Evolutionary conservation across 2,113 vertebrate genomes (phyloP).

Genomic region (Eudorcas thomsonii): DNA sequence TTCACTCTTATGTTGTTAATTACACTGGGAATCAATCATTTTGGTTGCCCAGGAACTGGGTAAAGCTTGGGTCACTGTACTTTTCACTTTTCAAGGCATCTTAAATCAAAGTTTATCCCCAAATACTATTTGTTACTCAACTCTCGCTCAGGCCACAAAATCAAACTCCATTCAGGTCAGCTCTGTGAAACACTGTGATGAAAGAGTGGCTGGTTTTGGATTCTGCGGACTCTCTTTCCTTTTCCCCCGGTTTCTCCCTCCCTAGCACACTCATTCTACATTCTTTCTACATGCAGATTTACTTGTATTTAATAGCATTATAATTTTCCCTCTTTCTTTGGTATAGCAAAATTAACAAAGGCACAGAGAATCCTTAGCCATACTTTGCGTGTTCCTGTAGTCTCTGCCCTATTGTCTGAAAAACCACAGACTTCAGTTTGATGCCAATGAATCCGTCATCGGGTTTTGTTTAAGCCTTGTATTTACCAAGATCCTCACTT

Average conservation of each 20-base stretch:
- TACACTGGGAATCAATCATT: not conserved
- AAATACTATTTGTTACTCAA: not conserved
- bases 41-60: not conserved
- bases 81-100: not conserved
- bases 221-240: not conserved
- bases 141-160: not conserved
- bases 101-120: not conserved
- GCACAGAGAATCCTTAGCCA: not conserved
- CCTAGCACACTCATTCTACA: not conserved
- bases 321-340: not conserved
- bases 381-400: not conserved
- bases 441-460: conserved; percentile 32
- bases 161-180: not conserved
- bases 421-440: conserved; percentile 47
- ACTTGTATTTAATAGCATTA: not conserved
- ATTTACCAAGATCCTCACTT: conserved; percentile 58
- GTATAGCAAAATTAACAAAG: not conserved
- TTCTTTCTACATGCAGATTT: not conserved
- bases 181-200: not conserved
- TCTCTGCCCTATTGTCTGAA: conserved; percentile 31
- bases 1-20: not conserved
- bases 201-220: not conserved
- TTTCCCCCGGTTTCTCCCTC: not conserved
- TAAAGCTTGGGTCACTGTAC: not conserved
- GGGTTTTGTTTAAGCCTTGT: not conserved